A percentile compares a stretch with the other conserved stretches of the same genome.
These are phyloP conservation scores for Yasuhikotakia modesta DNA, from an alignment of 2,797 vertebrate species.

Conservation along the genomic window DNA sequence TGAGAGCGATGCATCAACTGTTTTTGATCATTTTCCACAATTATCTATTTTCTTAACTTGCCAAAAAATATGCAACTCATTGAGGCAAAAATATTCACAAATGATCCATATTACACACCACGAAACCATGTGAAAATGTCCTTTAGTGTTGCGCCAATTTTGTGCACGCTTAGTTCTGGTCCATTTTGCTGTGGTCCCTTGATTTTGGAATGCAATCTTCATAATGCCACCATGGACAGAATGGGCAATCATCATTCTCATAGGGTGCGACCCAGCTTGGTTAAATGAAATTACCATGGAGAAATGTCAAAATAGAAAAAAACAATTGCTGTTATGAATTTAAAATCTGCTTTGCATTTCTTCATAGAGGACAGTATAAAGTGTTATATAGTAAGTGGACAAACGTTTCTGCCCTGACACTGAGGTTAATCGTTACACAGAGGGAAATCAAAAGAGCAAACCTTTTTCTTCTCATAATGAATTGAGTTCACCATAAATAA, in stretches of 20 bases:
- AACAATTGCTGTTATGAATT: constrained; percentile 51
- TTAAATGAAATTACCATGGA: constrained; percentile 39
- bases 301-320: constrained; percentile 32
- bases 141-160: background rate
- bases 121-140: constrained; percentile 8
- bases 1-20: background rate
- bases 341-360: constrained; percentile 45
- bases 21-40: too few relatives aligned
- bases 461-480: too few relatives aligned
- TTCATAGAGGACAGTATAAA: constrained; percentile 3
- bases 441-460: background rate
- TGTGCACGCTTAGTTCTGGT: constrained; percentile 10
- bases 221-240: constrained; percentile 25
- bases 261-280: constrained; percentile 3
- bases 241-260: constrained; percentile 30
- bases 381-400: background rate
- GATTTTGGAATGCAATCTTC: constrained; percentile 21
- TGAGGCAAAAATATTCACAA: background rate
- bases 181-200: constrained; percentile 24
- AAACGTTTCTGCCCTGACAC: constrained; percentile 12
- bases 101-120: background rate
- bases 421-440: constrained; percentile 5
- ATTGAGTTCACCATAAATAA: background rate
- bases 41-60: background rate
- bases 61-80: background rate